Base-by-base conservation (phyloP, 1,140 invertebrate genomes). In the Trichonephila clavata region DNA sequence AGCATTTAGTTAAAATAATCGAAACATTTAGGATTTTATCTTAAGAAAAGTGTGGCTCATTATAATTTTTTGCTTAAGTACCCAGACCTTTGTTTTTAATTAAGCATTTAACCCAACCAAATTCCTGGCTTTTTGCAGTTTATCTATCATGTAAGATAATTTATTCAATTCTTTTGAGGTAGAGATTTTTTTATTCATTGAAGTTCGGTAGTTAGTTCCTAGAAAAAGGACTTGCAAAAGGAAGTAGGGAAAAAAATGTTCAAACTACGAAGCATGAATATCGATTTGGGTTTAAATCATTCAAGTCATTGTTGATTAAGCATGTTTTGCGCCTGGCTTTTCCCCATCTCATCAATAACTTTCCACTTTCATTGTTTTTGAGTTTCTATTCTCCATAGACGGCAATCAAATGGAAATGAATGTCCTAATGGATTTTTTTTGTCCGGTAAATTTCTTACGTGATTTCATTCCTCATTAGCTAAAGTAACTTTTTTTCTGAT, bases 331-430 rank as follows among this genome's bases (percentile, higher is more conserved):
- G 21, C 16, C 39, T 77, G 27, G 14, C 24, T 59, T 60, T 61
- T 32, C 68, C 65, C 43, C 21, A 60, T 60, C 57, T 39, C 71
- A 90, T 90, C 88, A 90, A 90, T 90, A 90, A 80, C 88, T 90
- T 90, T 90, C 71, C 43, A 68, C 60, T 27, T 80, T 27, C 88
- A 80, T 80, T 80, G 88, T 90, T 90, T 90, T 90, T 90, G 88
- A 90, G 21, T 68, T 80, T 50, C 88, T 90, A 90, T 81, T 90
- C 68, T 80, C 68, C 60, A 43, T 39, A 71, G 88, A 50, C 43
- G 32, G 88, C 71, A 90, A 80, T 90, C 71, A 90, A 90, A 90
- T 90, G 88, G 71, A 90, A 90, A 80, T 90, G 88, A 90, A 90
- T 80, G 88, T 71, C n/a, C 43, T 39, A 14, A 16, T n/a, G 50